phyloP scores from a whole-genome alignment of 2,113 vertebrate genomes.

The Oplegnathus fasciatus region DNA sequence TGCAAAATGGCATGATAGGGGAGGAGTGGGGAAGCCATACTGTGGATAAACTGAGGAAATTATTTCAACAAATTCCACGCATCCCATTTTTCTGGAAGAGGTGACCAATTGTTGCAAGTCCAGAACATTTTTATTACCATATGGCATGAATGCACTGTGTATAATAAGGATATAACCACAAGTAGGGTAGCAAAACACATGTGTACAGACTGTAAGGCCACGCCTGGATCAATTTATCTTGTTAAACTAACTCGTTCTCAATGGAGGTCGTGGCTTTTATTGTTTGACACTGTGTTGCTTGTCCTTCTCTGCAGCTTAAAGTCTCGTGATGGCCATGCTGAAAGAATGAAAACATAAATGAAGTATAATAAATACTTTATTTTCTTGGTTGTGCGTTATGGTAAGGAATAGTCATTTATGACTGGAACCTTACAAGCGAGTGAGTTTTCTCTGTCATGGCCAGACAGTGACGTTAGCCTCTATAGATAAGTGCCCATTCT shows the following conservation, averaged over 20 bases:
- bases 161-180: not conserved
- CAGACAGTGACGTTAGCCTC: conserved; percentile 21
- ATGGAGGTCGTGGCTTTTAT: conserved; percentile 1
- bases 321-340: conserved; percentile 40
- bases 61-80: not conserved
- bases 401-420: not conserved
- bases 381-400: not conserved
- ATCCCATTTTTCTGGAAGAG: not conserved
- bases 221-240: not conserved
- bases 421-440: not conserved
- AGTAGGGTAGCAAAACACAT: conserved; percentile 25
- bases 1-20: not conserved
- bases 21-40: not conserved
- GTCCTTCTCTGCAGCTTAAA: not conserved
- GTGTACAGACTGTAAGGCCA: conserved; percentile 3
- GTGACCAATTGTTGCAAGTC: not conserved
- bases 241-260: not conserved
- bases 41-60: not conserved
- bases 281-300: conserved; percentile 25
- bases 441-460: conserved; percentile 28
- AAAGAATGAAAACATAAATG: not conserved
- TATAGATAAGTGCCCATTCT: conserved; percentile 58
- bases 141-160: conserved; percentile 63
- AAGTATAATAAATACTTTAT: not conserved
- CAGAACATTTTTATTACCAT: conserved; percentile 13